A percentile compares a stretch with the other conserved stretches of the same genome.
Evolutionary conservation across 2,113 vertebrate genomes (phyloP).

Genomic region (Lucifuga dentata): DNA sequence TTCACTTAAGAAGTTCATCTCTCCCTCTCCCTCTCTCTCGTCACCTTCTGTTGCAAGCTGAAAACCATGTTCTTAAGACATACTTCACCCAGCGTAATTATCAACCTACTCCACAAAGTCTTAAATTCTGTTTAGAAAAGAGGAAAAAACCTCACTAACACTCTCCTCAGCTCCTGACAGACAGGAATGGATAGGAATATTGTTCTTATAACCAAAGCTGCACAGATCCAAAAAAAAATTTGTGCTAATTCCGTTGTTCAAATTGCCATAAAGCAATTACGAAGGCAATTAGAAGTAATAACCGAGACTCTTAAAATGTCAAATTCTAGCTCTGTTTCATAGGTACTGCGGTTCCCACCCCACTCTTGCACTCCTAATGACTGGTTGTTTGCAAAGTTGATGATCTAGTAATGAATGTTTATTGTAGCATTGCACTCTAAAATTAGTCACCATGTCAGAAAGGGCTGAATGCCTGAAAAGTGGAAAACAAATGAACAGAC

Average conservation of each 20-base stretch:
- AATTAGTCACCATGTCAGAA: too few relatives aligned
- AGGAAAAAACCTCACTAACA: not conserved
- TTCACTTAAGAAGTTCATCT: slow-evolving; percentile 45
- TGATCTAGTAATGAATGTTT: too few relatives aligned
- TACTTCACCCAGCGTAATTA: slow-evolving; percentile 7
- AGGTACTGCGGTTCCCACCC: too few relatives aligned
- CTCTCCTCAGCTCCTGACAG: not conserved
- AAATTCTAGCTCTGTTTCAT: too few relatives aligned
- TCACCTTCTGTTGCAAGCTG: slow-evolving; percentile 5
- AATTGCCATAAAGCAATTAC: too few relatives aligned
- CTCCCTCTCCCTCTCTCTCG: not conserved
- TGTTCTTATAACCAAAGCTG: not conserved
- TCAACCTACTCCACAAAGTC: not conserved
- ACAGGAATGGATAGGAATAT: not conserved
- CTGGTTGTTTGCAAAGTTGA: too few relatives aligned
- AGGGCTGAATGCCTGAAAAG: too few relatives aligned
- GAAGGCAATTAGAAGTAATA: too few relatives aligned
- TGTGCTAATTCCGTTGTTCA: not conserved
- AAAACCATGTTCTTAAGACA: slow-evolving; percentile 7
- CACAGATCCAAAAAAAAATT: not conserved
- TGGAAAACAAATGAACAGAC: too few relatives aligned
- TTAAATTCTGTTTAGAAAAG: slow-evolving; percentile 2
- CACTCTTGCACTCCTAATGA: too few relatives aligned
- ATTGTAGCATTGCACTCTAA: too few relatives aligned
- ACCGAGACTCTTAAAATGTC: too few relatives aligned